Base-by-base conservation (phyloP, 2,797 vertebrate genomes). In the Crenuchus spilurus region DNA sequence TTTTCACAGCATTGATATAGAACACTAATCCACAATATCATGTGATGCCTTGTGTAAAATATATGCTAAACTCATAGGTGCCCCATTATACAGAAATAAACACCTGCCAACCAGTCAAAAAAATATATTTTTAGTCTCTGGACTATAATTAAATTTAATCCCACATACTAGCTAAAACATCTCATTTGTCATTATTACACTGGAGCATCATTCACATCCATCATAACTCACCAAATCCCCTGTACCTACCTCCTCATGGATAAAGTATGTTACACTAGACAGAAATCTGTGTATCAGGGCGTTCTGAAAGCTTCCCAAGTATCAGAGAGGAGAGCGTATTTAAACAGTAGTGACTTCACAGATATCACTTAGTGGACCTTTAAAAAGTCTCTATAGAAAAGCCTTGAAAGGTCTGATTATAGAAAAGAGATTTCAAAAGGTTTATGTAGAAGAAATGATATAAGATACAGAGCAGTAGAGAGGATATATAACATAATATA, bases 311-410 rank as follows among this genome's bases (percentile, higher is more conserved):
- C 30, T 31, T 35, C n/a, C 9, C 9, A 7, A 28, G 26, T 10
- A 14, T 10, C 2, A 54, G 51, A 24, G 1, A 28, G 5, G 52
- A n/a, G 2, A 49, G n/a, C n/a, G n/a, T n/a, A n/a, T n/a, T n/a
- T n/a, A n/a, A n/a, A 13, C 6, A n/a, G 14, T n/a, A 57, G 28
- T 57, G 30, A 26, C 3, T 5, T 18, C 11, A 13, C 9, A 20
- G 57, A 30, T 9, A 28, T 44, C 24, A 28, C 14, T 63, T 63
- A 30, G 39, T 44, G 6, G 35, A 63, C 60, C 60, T 63, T 63
- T 63, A 26, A 78, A 41, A 33, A 77, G 67, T 77, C 44, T 41
- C 66, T 66, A 78, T 83, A 70, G 41, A 55, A n/a, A 71, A 6
- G 54, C 22, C 44, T 39, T 24, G 28, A 39, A 69, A 62, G 26